A percentile compares a stretch with the other conserved stretches of the same genome.
These are phyloP conservation scores for Scomber scombrus DNA, from an alignment of 2,113 vertebrate species.

Conservation along the genomic window DNA sequence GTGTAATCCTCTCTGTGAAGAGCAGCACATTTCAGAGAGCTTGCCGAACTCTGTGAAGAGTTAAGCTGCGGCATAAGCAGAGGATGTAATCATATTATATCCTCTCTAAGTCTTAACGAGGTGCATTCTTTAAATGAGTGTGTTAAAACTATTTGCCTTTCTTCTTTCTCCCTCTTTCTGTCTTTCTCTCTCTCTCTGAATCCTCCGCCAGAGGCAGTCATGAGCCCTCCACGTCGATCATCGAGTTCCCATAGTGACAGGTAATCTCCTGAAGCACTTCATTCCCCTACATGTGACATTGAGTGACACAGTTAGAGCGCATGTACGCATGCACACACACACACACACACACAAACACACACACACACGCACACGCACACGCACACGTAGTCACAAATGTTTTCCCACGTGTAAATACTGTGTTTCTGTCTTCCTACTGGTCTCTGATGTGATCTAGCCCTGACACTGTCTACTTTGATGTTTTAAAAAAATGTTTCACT, in stretches of 20 bases:
- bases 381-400: no score
- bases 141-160: conserved; percentile 30
- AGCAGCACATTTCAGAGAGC: conserved; percentile 12
- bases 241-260: conserved; percentile 83
- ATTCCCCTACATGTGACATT: conserved; percentile 16
- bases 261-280: conserved; percentile 71
- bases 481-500: background rate
- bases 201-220: conserved; percentile 75
- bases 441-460: background rate
- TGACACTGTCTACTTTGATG: background rate
- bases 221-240: conserved; percentile 78
- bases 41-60: conserved; percentile 10
- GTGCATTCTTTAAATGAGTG: conserved; percentile 44
- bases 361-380: no score
- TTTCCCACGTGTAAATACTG: background rate
- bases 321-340: background rate
- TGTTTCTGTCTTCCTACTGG: background rate
- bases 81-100: conserved; percentile 32
- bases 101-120: conserved; percentile 11
- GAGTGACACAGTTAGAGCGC: background rate
- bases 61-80: conserved; percentile 29
- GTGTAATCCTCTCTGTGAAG: conserved; percentile 42
- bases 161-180: background rate
- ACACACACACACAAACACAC: background rate
- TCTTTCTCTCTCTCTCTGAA: conserved; percentile 7